phyloP scores from a whole-genome alignment of 2,888 invertebrate species.

The Molorchus minor region DNA sequence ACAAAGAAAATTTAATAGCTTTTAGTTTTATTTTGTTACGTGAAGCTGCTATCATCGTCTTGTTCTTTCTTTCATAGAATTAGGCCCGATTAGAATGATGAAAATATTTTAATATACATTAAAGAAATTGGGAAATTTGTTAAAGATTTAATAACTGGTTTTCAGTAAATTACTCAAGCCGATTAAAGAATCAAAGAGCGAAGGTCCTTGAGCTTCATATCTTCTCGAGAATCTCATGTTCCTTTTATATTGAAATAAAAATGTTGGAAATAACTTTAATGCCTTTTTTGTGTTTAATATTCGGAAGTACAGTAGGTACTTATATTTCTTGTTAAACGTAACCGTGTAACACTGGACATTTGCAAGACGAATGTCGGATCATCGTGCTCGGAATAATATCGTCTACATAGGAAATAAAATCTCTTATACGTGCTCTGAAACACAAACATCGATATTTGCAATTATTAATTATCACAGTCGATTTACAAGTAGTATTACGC shows the following conservation, averaged over 20 bases:
- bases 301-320: constrained; percentile 7
- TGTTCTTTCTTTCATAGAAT: too few species aligned
- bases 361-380: constrained; percentile 52
- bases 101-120: too few species aligned
- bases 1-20: neutral
- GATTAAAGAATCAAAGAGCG: neutral
- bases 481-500: constrained; percentile 35
- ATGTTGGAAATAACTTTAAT: neutral
- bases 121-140: too few species aligned
- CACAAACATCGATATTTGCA: constrained; percentile 52
- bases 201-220: too few species aligned
- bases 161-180: neutral
- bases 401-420: constrained; percentile 56
- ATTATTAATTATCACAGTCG: constrained; percentile 41
- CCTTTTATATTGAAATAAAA: neutral
- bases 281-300: neutral
- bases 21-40: neutral
- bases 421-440: constrained; percentile 54
- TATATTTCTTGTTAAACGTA: constrained; percentile 50
- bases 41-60: too few species aligned
- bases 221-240: too few species aligned
- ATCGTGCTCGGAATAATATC: constrained; percentile 54
- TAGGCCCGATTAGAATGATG: too few species aligned
- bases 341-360: constrained; percentile 56
- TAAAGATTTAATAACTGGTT: too few species aligned